Evolutionary conservation across 2,888 invertebrate species (phyloP).

Genomic region (Pachydiplax longipennis): DNA sequence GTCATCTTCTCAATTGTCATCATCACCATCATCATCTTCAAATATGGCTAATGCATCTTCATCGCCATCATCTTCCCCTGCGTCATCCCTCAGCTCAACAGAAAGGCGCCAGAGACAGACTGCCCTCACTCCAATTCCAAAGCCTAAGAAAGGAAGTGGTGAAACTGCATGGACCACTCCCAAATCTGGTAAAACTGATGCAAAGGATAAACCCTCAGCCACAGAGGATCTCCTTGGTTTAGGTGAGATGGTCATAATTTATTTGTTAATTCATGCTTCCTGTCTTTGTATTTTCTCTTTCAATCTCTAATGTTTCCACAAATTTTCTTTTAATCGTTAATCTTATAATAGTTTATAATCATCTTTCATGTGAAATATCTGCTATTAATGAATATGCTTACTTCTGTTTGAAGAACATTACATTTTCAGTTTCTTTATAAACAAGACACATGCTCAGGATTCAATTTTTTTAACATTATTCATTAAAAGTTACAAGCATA

Average conservation of each 20-base stretch:
- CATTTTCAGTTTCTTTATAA: too few species aligned
- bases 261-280: not conserved
- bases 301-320: not conserved
- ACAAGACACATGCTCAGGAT: too few species aligned
- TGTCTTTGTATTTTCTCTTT: not conserved
- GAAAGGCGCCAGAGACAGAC: conserved; percentile 16
- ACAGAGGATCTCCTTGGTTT: conserved; percentile 64
- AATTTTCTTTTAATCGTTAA: not conserved
- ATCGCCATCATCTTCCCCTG: conserved; percentile 48
- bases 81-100: conserved; percentile 49
- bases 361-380: not conserved
- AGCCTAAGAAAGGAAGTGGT: conserved; percentile 45
- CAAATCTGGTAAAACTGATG: conserved; percentile 57
- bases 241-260: conserved; percentile 55
- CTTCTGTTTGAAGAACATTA: too few species aligned
- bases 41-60: conserved; percentile 46
- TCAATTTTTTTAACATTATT: too few species aligned
- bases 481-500: too few species aligned
- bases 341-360: not conserved
- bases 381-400: not conserved
- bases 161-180: conserved; percentile 34
- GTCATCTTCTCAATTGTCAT: not conserved
- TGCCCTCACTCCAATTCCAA: conserved; percentile 45
- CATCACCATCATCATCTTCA: not conserved
- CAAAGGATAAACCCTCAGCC: conserved; percentile 55